Evolutionary conservation across 2,797 vertebrate genomes (phyloP).

Genomic region (Gephyroberyx darwinii): DNA sequence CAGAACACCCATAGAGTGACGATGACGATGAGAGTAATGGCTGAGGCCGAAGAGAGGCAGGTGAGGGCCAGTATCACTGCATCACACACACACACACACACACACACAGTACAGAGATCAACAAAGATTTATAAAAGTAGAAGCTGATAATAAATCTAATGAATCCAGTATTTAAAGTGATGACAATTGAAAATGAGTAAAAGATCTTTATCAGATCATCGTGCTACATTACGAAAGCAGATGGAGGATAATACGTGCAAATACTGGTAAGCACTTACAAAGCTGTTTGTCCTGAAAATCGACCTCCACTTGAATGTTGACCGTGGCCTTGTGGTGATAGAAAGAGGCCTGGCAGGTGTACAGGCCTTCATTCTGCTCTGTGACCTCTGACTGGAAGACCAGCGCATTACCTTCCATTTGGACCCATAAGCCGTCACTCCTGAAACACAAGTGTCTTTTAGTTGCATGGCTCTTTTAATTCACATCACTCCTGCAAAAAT

Average conservation of each 20-base stretch:
- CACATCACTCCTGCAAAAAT: not conserved
- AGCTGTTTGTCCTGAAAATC: slow-evolving; percentile 37
- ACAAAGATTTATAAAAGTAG: not conserved
- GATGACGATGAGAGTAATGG: slow-evolving; percentile 57
- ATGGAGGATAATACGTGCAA: not conserved
- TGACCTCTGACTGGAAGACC: slow-evolving; percentile 63
- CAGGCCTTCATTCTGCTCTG: slow-evolving; percentile 61
- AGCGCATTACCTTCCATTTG: slow-evolving; percentile 57
- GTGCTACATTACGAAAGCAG: not conserved
- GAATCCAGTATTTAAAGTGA: not conserved
- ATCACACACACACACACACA: slow-evolving; percentile 36
- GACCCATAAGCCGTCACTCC: slow-evolving; percentile 69
- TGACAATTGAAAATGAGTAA: not conserved
- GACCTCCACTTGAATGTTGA: slow-evolving; percentile 76
- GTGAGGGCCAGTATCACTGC: slow-evolving; percentile 63
- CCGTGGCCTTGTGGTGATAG: slow-evolving; percentile 71
- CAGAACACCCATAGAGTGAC: slow-evolving; percentile 71
- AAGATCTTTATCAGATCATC: not conserved
- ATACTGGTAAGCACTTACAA: slow-evolving; percentile 60
- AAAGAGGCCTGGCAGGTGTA: slow-evolving; percentile 78
- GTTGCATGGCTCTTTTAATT: not conserved
- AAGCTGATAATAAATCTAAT: not conserved
- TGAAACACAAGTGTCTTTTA: slow-evolving; percentile 45
- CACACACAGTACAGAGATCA: slow-evolving; percentile 24
- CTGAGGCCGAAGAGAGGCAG: slow-evolving; percentile 64